Conservation (phyloP, 1,140 invertebrate species). For the Callitettix versicolor region DNA sequence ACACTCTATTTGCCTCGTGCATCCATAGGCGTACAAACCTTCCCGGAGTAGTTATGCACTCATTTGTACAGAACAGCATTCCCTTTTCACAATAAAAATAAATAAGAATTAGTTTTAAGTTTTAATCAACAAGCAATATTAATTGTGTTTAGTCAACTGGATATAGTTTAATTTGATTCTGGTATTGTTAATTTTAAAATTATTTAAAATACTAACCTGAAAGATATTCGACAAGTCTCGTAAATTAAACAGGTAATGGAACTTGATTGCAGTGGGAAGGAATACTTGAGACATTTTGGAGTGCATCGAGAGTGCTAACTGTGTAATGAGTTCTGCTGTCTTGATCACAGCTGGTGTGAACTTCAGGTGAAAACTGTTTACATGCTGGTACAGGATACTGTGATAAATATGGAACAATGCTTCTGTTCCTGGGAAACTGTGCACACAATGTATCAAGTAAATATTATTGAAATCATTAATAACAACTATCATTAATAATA, state of each 20-base stretch:
- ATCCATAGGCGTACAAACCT: conserved; percentile 73
- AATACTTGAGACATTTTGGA: conserved; percentile 63
- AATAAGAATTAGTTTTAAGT: conserved; percentile 14
- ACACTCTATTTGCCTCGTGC: conserved; percentile 82
- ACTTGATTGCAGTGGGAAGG: conserved; percentile 85
- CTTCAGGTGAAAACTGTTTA: conserved; percentile 52
- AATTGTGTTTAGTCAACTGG: too few relatives aligned
- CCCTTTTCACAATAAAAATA: conserved; percentile 43
- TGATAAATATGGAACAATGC: conserved; percentile 75
- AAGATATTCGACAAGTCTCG: conserved; percentile 86
- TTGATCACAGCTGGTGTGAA: conserved; percentile 49
- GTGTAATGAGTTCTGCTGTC: conserved; percentile 48
- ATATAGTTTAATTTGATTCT: too few relatives aligned
- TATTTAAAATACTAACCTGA: conserved; percentile 43
- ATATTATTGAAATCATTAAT: background rate
- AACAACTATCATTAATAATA: background rate
- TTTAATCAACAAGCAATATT: too few relatives aligned
- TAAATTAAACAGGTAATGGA: conserved; percentile 90
- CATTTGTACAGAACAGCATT: conserved; percentile 58
- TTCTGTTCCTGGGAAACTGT: conserved; percentile 72
- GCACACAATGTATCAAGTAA: background rate
- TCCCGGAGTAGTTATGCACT: conserved; percentile 55
- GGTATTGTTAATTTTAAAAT: too few relatives aligned
- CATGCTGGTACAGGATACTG: conserved; percentile 68
- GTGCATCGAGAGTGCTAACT: conserved; percentile 65